Conservation (phyloP, 2,113 vertebrate species). For the Cebus imitator region DNA sequence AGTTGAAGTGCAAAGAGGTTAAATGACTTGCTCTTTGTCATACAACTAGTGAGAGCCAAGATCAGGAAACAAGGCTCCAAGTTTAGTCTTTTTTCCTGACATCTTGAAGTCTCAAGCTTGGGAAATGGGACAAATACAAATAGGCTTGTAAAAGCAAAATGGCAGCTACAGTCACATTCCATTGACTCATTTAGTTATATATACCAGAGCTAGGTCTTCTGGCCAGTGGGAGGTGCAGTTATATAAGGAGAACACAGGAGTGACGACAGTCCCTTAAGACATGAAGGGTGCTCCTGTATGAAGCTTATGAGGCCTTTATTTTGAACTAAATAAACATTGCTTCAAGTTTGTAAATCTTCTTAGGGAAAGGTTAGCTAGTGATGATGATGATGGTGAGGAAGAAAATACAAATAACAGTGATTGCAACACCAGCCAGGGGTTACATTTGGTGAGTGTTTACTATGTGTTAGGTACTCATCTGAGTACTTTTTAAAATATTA, state of each 20-base stretch:
- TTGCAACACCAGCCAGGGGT: not conserved
- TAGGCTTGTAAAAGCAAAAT: not conserved
- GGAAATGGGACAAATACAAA: not conserved
- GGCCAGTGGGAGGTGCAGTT: not conserved
- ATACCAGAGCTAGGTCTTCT: not conserved
- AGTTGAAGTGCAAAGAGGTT: not conserved
- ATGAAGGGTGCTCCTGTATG: too few species aligned
- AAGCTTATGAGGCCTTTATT: not conserved
- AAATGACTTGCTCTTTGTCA: not conserved
- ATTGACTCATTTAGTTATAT: not conserved
- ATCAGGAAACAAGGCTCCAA: not conserved
- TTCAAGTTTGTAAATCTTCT: conserved; percentile 24
- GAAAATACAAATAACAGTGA: not conserved
- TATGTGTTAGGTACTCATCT: not conserved
- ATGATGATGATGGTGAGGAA: not conserved
- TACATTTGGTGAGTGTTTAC: not conserved
- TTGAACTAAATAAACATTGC: not conserved
- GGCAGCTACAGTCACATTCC: not conserved
- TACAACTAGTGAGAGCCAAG: not conserved
- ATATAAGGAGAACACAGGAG: not conserved
- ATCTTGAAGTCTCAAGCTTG: not conserved
- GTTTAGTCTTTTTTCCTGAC: not conserved
- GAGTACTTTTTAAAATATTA: not conserved
- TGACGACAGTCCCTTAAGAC: not conserved
- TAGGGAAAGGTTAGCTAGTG: not conserved